Percentiles rank a stretch among this genome's conserved stretches.
Conservation (phyloP, 2,113 vertebrate species). For the Circaetus cinerascens region DNA sequence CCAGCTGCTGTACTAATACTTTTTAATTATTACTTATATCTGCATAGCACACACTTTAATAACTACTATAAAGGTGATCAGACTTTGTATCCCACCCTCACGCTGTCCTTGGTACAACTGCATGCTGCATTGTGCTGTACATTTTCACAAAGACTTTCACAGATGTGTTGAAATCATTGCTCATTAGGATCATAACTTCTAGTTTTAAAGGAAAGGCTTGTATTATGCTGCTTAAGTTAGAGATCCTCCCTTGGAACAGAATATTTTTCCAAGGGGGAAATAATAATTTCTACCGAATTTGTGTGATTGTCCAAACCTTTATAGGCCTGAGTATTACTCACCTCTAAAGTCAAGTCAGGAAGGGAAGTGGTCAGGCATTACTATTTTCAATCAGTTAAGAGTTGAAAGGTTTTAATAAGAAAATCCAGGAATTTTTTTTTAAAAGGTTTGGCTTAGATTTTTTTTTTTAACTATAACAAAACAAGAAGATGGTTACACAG, state of each 20-base stretch:
- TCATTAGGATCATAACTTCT: not conserved
- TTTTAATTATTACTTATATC: not conserved
- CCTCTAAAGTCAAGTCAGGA: not conserved
- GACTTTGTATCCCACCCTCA: not conserved
- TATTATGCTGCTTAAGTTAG: not conserved
- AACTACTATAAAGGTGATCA: not conserved
- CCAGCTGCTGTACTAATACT: not conserved
- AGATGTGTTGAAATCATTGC: not conserved
- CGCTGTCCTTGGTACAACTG: not conserved
- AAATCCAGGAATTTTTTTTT: not conserved
- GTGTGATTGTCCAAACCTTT: not conserved
- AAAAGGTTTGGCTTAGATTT: no score
- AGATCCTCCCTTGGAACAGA: not conserved
- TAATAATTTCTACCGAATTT: not conserved
- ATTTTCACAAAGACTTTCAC: not conserved
- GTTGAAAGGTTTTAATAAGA: not conserved
- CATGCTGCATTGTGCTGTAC: fast-evolving
- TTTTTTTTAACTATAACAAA: no score
- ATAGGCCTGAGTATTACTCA: not conserved
- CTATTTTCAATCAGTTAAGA: not conserved
- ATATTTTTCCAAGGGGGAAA: not conserved
- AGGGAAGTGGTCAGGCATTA: not conserved
- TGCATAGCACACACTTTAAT: fast-evolving
- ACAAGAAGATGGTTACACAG: no score
- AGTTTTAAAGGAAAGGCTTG: not conserved